Base-by-base conservation (phyloP, 2,797 vertebrate genomes). In the Manis crassicaudata region DNA sequence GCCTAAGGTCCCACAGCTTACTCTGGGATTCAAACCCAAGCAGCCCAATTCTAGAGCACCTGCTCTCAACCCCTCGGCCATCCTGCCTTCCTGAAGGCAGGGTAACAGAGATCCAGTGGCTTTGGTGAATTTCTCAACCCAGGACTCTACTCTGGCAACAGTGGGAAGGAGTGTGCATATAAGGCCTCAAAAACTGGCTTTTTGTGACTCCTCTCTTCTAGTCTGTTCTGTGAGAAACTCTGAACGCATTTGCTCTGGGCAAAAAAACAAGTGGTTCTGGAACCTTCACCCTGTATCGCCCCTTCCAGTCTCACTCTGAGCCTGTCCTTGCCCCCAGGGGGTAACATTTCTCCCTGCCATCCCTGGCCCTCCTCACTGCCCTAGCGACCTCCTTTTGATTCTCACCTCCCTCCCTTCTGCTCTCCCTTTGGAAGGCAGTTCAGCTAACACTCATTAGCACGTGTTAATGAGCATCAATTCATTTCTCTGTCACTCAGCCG, bases 401-500 rank as follows among this genome's bases (percentile, higher is more conserved):
- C 97, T 97, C 96, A 95, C 97, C 96, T 97, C 77, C 93, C 90
- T 84, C 73, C 70, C 84, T 83, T 40, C 67, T 6, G 0, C 92
- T 67, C 86, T 88, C 70, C 88, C 62, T 72, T 76, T 10, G 3
- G 54, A 90, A 96, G 82, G 93, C 90, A 70, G 75, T 56, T 82
- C 83, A 60, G 79, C 86, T 95, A 91, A 93, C 97, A 94, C 93
- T 97, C 88, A 96, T 97, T 95, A 98, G 96, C 97, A 96, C 93
- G 40, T 96, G 95, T 79, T 97, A 98, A 98, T 95, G 81, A 97
- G 89, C 89, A 37, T 32, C 77, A 27, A 52, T 95, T 80, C 93
- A 13, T 7, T n/a, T 88, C 96, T 77, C 90, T 52, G 95, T 17
- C 54, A 9, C 79, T 72, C 77, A 0, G 94, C 40, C 1, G 94